phyloP scores from a whole-genome alignment of 2,797 vertebrate genomes.

The Brachyalestes nurse region DNA sequence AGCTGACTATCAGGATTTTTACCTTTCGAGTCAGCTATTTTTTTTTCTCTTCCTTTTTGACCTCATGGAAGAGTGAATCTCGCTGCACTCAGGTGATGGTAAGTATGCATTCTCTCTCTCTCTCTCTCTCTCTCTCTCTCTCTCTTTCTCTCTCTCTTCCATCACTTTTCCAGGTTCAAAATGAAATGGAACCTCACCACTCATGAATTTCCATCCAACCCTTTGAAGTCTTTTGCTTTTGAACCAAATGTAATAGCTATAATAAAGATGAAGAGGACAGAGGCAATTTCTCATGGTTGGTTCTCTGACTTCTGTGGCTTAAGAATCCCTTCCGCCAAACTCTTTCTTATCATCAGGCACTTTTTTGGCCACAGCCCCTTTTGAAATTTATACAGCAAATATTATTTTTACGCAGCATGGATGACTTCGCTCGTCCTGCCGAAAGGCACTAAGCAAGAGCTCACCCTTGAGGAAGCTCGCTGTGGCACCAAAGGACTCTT shows the following conservation, averaged over 20 bases:
- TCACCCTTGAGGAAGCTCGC: constrained; percentile 36
- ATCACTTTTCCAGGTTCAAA: constrained; percentile 68
- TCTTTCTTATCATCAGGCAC: constrained; percentile 36
- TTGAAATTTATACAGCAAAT: constrained; percentile 53
- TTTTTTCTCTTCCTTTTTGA: background rate
- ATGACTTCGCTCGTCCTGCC: constrained; percentile 37
- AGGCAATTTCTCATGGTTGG: constrained; percentile 69
- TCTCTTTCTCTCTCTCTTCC: constrained; percentile 57
- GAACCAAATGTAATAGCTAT: constrained; percentile 55
- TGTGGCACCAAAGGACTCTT: background rate
- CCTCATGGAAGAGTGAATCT: background rate
- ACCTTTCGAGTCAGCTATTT: background rate
- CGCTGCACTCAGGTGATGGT: background rate
- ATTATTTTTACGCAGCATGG: constrained; percentile 51
- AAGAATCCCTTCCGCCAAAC: constrained; percentile 46
- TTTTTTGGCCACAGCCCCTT: constrained; percentile 37
- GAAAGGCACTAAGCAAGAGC: constrained; percentile 43
- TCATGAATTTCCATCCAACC: constrained; percentile 73
- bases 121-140: constrained; percentile 45
- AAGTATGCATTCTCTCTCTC: background rate
- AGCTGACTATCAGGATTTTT: background rate
- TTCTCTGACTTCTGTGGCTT: constrained; percentile 62
- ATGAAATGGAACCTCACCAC: constrained; percentile 73
- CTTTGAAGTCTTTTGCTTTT: constrained; percentile 54
- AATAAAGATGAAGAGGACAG: constrained; percentile 79